Evolutionary conservation across 2,797 vertebrate species (phyloP), one percentile per base, ranked within the genome.

Genomic region (Apogon talboti): DNA sequence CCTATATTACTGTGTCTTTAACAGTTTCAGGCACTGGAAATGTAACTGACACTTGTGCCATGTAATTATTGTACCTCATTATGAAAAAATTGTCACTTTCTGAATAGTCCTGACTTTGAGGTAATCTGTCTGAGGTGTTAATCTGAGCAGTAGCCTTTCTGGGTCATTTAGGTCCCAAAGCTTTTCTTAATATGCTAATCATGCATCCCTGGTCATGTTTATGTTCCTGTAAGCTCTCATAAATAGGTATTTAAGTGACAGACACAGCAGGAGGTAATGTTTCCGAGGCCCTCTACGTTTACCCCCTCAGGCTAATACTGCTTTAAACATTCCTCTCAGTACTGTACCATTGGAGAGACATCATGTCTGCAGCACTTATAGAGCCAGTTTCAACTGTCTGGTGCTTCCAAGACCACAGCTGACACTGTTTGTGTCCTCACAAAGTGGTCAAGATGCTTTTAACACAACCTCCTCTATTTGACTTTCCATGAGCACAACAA

Each of bases 401-500:
- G 66, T 66, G 60, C 52, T 67, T 81, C 70, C 49, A 70, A 66
- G 77, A 72, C 77, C 16, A 6, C 57, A 45, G 65, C 73, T 80
- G 84, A 83, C 83, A 83, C 84, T 84, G 83, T 86, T 85, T 90
- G 84, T 82, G 87, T 90, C 86, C 87, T 81, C 85, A 78, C 70
- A 89, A 87, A 85, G 72, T 90, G 85, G 82, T 90, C 87, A 89
- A 86, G 79, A 87, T 86, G 86, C 86, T 90, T 92, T 91, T 87
- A 88, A 84, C 81, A 84, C 89, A 87, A 73, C 82, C 81, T 83
- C 88, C 83, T 89, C 88, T 81, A 69, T 90, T 90, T 87, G 82
- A 91, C 89, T 92, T 92, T 92, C 86, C 79, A 79, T 66, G 73
- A 84, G 78, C 79, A 86, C 86, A 88, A 91, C 86, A 91, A 90